Conservation (phyloP, 1,140 invertebrate species). For the Phymorhynchus buccinoides region DNA sequence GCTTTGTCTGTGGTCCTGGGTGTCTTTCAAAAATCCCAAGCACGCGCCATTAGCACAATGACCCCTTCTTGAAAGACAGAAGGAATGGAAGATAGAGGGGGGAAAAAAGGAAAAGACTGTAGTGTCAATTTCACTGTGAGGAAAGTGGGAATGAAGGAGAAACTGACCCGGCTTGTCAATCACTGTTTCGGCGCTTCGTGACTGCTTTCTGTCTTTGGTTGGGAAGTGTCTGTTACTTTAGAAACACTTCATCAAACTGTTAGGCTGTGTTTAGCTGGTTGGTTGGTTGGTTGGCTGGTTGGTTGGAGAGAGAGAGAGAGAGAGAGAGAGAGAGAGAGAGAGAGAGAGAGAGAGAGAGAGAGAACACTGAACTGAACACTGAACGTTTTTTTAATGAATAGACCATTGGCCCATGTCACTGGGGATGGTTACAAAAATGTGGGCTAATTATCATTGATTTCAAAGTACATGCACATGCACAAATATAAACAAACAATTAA, state of each 20-base stretch:
- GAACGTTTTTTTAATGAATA: too few species aligned
- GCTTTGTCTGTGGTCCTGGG: too few species aligned
- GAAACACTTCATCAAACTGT: background rate
- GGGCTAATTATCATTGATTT: too few species aligned
- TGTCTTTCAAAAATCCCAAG: background rate
- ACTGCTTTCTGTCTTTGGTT: background rate
- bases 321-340: background rate
- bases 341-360: too few species aligned
- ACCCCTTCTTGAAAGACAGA: background rate
- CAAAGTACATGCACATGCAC: too few species aligned
- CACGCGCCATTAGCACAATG: conserved; percentile 3
- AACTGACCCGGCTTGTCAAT: background rate
- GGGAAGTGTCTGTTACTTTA: background rate
- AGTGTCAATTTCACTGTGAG: conserved; percentile 17
- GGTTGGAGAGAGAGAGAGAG: background rate
- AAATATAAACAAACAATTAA: too few species aligned
- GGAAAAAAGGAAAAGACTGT: background rate
- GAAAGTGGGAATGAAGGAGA: background rate
- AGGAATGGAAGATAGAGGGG: background rate
- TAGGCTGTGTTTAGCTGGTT: too few species aligned
- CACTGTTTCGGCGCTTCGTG: background rate
- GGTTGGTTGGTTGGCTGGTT: background rate
- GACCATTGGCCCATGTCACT: too few species aligned
- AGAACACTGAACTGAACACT: too few species aligned
- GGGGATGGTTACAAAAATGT: too few species aligned